Conservation (phyloP, 2,888 invertebrate species). For the Drosophila testacea region DNA sequence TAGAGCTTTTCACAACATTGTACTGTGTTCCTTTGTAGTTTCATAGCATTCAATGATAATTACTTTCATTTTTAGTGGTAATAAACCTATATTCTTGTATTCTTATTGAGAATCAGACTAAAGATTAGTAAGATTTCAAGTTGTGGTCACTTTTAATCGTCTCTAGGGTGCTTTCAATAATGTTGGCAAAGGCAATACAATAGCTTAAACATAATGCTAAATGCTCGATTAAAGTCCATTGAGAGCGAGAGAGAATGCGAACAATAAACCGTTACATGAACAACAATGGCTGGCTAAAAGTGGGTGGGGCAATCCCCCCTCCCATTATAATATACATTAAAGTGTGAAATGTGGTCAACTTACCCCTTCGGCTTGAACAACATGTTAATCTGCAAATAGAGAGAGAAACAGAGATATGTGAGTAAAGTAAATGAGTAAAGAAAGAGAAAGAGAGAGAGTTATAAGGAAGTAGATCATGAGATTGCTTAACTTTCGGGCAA, state of each 20-base stretch:
- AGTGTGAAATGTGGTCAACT: slow-evolving; percentile 48
- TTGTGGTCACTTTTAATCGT: not conserved
- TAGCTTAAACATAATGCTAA: slow-evolving; percentile 48
- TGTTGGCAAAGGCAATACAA: slow-evolving; percentile 27
- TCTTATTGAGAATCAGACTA: not conserved
- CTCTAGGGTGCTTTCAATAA: not conserved
- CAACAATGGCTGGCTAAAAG: slow-evolving; percentile 14
- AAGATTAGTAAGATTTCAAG: not conserved
- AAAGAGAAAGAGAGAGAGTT: slow-evolving; percentile 18
- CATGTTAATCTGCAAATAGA: slow-evolving; percentile 68
- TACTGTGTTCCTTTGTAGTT: not conserved
- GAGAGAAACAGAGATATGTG: slow-evolving; percentile 3
- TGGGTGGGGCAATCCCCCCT: not conserved
- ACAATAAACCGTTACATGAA: not conserved
- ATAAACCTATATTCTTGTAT: not conserved
- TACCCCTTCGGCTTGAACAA: slow-evolving; percentile 53
- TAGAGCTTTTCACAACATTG: not conserved
- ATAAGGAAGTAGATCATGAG: slow-evolving; percentile 31
- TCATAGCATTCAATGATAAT: not conserved
- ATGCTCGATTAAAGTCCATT: slow-evolving; percentile 59
- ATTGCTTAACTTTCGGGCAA: slow-evolving; percentile 30
- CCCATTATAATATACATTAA: not conserved
- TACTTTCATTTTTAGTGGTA: not conserved
- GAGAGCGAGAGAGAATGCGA: not conserved
- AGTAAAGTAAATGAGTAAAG: not conserved